Base-by-base conservation (phyloP, 2,888 invertebrate species). In the Limnephilus lunatus region DNA sequence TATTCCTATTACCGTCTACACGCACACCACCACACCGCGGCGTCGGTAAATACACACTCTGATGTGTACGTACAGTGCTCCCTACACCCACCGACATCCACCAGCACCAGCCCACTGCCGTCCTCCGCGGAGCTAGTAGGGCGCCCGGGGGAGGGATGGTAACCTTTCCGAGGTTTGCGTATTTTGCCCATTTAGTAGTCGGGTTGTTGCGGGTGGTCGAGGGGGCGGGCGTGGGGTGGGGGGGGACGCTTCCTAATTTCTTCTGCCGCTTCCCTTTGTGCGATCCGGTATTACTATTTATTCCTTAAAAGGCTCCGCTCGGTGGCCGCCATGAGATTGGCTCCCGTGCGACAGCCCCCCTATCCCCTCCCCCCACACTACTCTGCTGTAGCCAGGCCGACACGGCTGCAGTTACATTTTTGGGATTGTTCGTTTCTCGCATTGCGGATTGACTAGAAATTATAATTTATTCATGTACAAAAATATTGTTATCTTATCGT, bases 71-170 rank as follows among this genome's bases (percentile, higher is more conserved):
- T 92, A 90, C 88, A 92, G 89, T 48, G 35, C 68, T 68, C 68
- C 25, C 68, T 68, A n/a, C 68, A 68, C 53, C 53, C 53, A 68
- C 53, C 44, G 19, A 44, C 82, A 82, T 90, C 90, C 82, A 82
- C 92, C 90, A 88, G 83, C 81, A 87, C 91, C 82, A 35, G 19
- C 86, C 53, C 90, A 25, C 80, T 2, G 68, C 31, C 92, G 19
- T 53, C 53, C 95, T 93, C 92, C 91, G 95, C 95, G 95, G 94
- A 94, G 83, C 31, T 25, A 83, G 35, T 25, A 83, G 35, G 48
- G 87, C 86, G 48, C 86, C 94, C 94, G 94, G 94, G 94, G 94
- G 90, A 82, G 92, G 90, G 91, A 88, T 92, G 91, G 93, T 91
- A 92, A 91, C 92, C 92, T 92, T 92, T 92, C 91, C 91, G 89